Conservation (phyloP, 1,140 invertebrate genomes). For the Sweltsa coloradensis region DNA sequence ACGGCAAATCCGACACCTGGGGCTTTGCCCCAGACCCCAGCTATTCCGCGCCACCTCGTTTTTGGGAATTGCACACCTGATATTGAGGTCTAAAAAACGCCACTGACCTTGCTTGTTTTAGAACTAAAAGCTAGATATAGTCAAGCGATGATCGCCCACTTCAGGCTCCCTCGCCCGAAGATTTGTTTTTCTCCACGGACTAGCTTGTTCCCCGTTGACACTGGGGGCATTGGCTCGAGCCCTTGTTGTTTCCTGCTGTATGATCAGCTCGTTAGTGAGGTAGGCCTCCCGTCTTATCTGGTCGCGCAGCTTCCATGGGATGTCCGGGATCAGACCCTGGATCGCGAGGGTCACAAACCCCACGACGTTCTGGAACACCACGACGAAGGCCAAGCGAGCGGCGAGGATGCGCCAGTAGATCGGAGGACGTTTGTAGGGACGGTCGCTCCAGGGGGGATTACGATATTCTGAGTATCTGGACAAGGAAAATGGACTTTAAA, state of each 20-base stretch:
- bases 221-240: conserved; percentile 5
- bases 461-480: conserved; percentile 76
- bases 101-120: too few relatives aligned
- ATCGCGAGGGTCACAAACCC: conserved; percentile 71
- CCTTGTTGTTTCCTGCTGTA: conserved; percentile 48
- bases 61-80: too few relatives aligned
- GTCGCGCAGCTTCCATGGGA: conserved; percentile 59
- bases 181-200: too few relatives aligned
- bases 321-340: conserved; percentile 77
- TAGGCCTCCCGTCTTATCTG: conserved; percentile 75
- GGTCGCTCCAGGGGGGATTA: conserved; percentile 46
- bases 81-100: too few relatives aligned
- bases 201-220: too few relatives aligned
- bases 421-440: conserved; percentile 58
- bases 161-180: too few relatives aligned
- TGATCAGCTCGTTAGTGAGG: conserved; percentile 82
- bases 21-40: too few relatives aligned
- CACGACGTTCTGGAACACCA: conserved; percentile 87
- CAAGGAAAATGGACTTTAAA: too few relatives aligned
- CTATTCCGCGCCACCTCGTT: too few relatives aligned
- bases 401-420: conserved; percentile 88
- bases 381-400: conserved; percentile 77
- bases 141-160: too few relatives aligned
- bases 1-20: too few relatives aligned
- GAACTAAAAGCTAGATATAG: too few relatives aligned